Evolutionary conservation across 2,113 vertebrate genomes (phyloP), one percentile per base, ranked within the genome.

Genomic region (Meles meles): DNA sequence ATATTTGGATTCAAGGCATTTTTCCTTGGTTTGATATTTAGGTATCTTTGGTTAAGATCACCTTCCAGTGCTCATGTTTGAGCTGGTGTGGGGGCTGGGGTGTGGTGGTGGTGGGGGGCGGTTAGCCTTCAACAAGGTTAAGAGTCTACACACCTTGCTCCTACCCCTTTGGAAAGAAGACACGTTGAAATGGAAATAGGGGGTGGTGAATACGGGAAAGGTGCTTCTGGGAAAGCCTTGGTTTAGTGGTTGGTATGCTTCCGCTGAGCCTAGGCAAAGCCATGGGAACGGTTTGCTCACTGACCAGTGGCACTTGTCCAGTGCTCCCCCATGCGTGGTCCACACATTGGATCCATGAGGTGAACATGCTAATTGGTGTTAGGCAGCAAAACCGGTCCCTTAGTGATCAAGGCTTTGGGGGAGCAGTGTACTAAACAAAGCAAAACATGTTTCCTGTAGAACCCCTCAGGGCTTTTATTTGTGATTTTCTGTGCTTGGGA

Each of bases 1-100:
- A 59, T 0, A 12, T 95, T 97, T 80, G 72, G 42, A 90, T 81
- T 55, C 0, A 0, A 72, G 74, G 49, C 88, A 96, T 95, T 96
- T 76, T 83, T 93, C 49, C 57, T 95, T 93, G 25, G 63, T 95
- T 92, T 84, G 76, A 44, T 85, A 61, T 97, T 98, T 96, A 93
- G 94, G 89, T 71, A 93, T 67, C 20, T 59, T 57, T 96, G 42
- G 87, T 97, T 61, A 82, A 61, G 42, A 69, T 37, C 2, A 39
- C 31, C 6, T 5, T 42, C 49, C 13, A 25, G 1, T 21, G 39
- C 57, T 63, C n/a, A n/a, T 76, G 61, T 84, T 2, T 71, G 90
- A 42, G 47, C 23, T 31, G 67, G 12, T 52, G 21, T 49, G 57
- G 7, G 1, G 3, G 37, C 5, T 2, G 52, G 52, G 17, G 52